phyloP scores from a whole-genome alignment of 2,797 vertebrate species.

The Megaceryle alcyon region DNA sequence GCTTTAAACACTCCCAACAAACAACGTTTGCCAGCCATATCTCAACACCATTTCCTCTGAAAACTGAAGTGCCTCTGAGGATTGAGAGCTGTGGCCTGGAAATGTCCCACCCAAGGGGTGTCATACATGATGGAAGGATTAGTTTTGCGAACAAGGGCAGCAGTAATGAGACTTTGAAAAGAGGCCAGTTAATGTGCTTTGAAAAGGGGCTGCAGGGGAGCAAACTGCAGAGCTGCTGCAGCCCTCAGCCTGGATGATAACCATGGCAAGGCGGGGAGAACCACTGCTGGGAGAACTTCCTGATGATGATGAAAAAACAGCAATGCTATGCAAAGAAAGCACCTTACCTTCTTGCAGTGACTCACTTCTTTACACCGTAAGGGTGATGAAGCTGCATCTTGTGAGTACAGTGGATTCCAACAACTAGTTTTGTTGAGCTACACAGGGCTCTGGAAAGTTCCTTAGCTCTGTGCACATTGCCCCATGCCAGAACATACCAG shows the following conservation, averaged over 20 bases:
- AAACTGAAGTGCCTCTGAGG: not conserved
- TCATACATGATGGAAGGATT: accelerated
- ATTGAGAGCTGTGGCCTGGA: not conserved
- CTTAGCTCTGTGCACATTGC: accelerated
- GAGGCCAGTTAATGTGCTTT: not conserved
- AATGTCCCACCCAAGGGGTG: not conserved
- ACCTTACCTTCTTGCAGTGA: not conserved
- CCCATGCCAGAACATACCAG: not conserved
- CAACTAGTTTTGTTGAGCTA: not conserved
- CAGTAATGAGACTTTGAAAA: not conserved
- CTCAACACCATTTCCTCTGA: not conserved
- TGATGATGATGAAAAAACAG: too few species aligned
- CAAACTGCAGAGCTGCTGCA: not conserved
- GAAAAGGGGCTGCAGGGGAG: not conserved
- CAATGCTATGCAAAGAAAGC: too few species aligned
- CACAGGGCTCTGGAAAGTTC: accelerated
- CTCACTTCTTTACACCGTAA: not conserved
- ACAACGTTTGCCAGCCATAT: not conserved
- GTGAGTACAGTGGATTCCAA: not conserved
- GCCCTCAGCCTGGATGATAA: not conserved
- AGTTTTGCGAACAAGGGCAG: not conserved
- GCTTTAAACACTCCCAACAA: not conserved
- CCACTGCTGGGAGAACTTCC: not conserved
- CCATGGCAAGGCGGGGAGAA: not conserved
- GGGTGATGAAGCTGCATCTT: not conserved